Conservation (phyloP, 1,140 invertebrate species). For the Phenacoccus solenopsis region DNA sequence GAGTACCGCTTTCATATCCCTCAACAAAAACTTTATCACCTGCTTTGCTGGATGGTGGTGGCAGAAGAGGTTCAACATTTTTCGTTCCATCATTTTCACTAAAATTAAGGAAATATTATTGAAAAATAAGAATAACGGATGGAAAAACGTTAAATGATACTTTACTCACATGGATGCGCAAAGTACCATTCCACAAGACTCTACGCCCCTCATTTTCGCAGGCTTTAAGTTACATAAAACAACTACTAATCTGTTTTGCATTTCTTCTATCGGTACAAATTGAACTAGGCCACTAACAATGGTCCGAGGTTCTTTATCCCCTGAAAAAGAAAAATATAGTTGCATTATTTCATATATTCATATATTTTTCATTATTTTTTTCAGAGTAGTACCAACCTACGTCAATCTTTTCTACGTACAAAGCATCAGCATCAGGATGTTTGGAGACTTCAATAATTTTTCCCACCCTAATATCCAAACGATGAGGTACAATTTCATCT, state of each 20-base stretch:
- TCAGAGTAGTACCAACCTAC: constrained; percentile 37
- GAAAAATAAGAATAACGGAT: constrained; percentile 15
- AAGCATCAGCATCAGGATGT: constrained; percentile 88
- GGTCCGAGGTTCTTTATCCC: constrained; percentile 45
- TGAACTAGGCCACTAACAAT: constrained; percentile 85
- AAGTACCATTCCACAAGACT: constrained; percentile 80
- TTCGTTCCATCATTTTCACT: constrained; percentile 49
- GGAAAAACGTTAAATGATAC: constrained; percentile 1
- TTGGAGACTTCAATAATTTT: constrained; percentile 76
- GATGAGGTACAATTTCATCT: constrained; percentile 54
- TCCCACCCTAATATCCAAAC: constrained; percentile 85
- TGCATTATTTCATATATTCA: background rate
- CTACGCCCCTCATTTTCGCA: constrained; percentile 80
- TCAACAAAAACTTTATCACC: constrained; percentile 75
- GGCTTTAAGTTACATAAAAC: constrained; percentile 89
- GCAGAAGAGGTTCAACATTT: constrained; percentile 70
- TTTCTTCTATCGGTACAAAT: constrained; percentile 74
- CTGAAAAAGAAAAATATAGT: constrained; percentile 30
- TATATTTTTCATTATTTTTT: background rate
- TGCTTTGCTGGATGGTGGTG: constrained; percentile 53
- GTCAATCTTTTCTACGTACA: constrained; percentile 91
- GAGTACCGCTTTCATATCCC: constrained; percentile 60
- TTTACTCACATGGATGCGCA: constrained; percentile 69
- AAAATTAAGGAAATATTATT: background rate
- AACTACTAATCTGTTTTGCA: constrained; percentile 72